These are phyloP conservation scores for Amazona vittata DNA, from an alignment of 2,113 vertebrate species.

Conservation along the genomic window DNA sequence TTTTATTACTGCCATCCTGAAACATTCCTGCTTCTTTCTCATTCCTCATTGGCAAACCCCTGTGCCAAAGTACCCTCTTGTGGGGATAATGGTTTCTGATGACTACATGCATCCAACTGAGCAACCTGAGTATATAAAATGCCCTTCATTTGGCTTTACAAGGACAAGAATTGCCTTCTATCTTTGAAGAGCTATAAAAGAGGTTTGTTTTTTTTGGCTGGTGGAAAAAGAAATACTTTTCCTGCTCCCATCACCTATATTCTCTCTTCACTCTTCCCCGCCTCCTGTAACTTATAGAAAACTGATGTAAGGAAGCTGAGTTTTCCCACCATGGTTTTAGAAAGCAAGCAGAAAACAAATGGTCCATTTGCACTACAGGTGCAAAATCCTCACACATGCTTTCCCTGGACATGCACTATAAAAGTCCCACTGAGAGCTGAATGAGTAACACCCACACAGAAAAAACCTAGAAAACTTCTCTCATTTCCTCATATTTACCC, in stretches of 20 bases:
- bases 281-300: neutral
- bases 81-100: constrained; percentile 29
- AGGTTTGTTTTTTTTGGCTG: neutral
- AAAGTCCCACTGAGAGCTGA: neutral
- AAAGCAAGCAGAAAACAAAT: neutral
- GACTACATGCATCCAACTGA: neutral
- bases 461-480: neutral
- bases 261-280: neutral
- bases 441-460: neutral
- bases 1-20: neutral
- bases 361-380: constrained; percentile 61
- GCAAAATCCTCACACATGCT: constrained; percentile 5
- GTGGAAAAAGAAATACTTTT: neutral
- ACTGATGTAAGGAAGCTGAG: neutral
- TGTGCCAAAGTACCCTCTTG: constrained; percentile 56
- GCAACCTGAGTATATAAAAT: neutral
- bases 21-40: neutral
- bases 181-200: neutral
- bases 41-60: neutral
- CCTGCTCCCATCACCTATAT: neutral
- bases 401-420: neutral
- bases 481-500: neutral
- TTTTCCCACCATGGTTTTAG: neutral
- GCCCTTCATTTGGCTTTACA: neutral
- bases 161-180: neutral